Evolutionary conservation across 2,113 vertebrate species (phyloP).

Genomic region (Hystrix cristata): DNA sequence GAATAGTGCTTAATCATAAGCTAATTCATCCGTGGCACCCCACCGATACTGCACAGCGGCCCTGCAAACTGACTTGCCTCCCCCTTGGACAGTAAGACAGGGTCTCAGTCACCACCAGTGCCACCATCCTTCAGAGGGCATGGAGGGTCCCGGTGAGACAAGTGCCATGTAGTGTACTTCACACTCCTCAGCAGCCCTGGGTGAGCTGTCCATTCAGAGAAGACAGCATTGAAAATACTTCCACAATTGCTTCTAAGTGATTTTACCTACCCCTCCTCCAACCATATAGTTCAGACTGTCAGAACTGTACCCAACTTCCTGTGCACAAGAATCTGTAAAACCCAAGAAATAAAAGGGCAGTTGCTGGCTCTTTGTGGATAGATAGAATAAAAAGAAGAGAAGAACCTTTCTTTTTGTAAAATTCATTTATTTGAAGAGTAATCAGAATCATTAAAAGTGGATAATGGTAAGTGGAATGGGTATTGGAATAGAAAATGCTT

Average conservation of each 20-base stretch:
- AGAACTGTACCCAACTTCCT: not conserved
- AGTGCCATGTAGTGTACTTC: not conserved
- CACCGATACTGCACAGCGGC: not conserved
- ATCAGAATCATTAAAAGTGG: slow-evolving; percentile 9
- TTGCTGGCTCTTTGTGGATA: not conserved
- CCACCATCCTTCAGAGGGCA: not conserved
- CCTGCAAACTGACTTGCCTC: not conserved
- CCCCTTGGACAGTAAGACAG: not conserved
- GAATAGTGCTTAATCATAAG: not conserved
- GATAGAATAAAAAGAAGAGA: not conserved
- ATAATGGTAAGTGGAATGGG: not conserved
- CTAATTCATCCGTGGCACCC: not conserved
- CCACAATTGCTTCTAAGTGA: not conserved
- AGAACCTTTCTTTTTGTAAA: not conserved
- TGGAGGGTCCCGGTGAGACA: not conserved
- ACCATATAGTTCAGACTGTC: not conserved
- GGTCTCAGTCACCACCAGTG: not conserved
- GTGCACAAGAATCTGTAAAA: not conserved
- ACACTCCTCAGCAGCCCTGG: not conserved
- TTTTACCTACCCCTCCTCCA: not conserved
- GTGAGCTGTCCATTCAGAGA: not conserved
- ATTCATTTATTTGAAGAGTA: not conserved
- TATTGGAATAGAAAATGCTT: not conserved
- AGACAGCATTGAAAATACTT: not conserved
- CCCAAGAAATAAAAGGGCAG: not conserved